These are phyloP conservation scores for Drosophila simulans DNA, from an alignment of 1,140 invertebrate species.

Conservation along the genomic window DNA sequence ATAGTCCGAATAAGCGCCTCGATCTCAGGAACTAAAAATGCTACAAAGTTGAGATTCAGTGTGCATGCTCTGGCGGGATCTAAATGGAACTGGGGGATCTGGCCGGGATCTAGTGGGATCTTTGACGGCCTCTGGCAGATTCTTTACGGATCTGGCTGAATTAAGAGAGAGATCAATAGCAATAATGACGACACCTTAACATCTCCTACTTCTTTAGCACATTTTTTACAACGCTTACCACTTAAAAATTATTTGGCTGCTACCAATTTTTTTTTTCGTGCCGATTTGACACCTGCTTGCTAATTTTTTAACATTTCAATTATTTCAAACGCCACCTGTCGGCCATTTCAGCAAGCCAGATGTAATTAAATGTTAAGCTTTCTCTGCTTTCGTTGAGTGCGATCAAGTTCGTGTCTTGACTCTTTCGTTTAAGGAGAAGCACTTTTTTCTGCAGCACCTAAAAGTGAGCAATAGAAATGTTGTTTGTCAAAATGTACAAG, in stretches of 20 bases:
- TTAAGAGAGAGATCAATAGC: not conserved
- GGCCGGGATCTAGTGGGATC: no score
- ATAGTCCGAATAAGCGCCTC: no score
- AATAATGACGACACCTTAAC: not conserved
- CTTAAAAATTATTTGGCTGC: not conserved
- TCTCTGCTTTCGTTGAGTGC: slow-evolving; percentile 34
- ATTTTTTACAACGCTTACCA: not conserved
- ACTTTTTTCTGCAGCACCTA: slow-evolving; percentile 1
- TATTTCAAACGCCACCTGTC: slow-evolving; percentile 8
- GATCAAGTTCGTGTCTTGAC: slow-evolving; percentile 68
- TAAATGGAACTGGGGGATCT: no score
- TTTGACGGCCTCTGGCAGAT: no score
- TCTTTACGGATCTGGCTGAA: no score
- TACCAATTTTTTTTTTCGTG: not conserved
- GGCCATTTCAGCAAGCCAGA: not conserved
- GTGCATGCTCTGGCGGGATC: no score
- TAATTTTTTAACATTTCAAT: not conserved
- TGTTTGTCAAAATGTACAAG: not conserved
- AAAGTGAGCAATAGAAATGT: slow-evolving; percentile 49
- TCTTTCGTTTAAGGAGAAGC: slow-evolving; percentile 50
- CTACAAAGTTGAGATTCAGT: no score
- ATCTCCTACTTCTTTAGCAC: not conserved
- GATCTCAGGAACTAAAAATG: no score
- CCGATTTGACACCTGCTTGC: not conserved
- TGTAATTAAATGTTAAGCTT: slow-evolving; percentile 21